Conservation (phyloP, 2,888 invertebrate genomes). For the Caenorhabditis panamensis region DNA sequence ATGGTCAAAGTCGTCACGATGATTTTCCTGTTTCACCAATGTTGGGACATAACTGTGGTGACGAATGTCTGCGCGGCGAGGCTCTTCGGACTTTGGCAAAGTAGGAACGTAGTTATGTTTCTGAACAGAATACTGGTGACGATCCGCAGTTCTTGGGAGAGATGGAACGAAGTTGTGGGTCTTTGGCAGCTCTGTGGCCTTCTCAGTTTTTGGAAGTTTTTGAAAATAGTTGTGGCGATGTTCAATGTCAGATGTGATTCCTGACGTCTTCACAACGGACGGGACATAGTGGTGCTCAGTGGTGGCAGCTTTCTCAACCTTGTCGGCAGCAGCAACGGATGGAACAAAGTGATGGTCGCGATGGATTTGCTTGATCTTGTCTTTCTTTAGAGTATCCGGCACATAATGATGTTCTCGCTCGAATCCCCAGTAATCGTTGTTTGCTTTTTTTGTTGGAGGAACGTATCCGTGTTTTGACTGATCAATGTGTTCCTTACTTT, state of each 20-base stretch:
- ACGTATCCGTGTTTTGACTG: slow-evolving; percentile 45
- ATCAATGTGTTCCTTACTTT: slow-evolving; percentile 16
- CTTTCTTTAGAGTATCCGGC: slow-evolving; percentile 44
- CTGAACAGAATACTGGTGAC: background rate
- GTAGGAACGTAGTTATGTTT: slow-evolving; percentile 50
- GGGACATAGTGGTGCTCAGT: slow-evolving; percentile 54
- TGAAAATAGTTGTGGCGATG: slow-evolving; percentile 54
- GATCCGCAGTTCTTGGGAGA: slow-evolving; percentile 9
- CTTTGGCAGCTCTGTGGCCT: slow-evolving; percentile 10
- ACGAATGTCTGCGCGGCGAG: slow-evolving; percentile 33
- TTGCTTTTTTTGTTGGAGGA: slow-evolving; percentile 34
- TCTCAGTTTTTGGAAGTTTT: slow-evolving; percentile 12
- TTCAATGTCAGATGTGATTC: slow-evolving; percentile 37
- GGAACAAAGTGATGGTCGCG: slow-evolving; percentile 58
- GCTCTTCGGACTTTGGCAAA: slow-evolving; percentile 1
- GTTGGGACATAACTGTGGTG: slow-evolving; percentile 50
- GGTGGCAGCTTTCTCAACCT: slow-evolving; percentile 13
- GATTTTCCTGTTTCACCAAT: slow-evolving; percentile 21
- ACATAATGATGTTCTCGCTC: slow-evolving; percentile 49
- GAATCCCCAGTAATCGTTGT: slow-evolving; percentile 31
- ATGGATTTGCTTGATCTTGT: slow-evolving; percentile 45
- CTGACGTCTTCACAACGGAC: slow-evolving; percentile 11
- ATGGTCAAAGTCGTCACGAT: slow-evolving; percentile 30
- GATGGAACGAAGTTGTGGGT: slow-evolving; percentile 55
- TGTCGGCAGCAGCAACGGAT: slow-evolving; percentile 12